These are phyloP conservation scores for Acanthoscelides obtectus DNA, from an alignment of 2,888 invertebrate genomes.

Conservation along the genomic window DNA sequence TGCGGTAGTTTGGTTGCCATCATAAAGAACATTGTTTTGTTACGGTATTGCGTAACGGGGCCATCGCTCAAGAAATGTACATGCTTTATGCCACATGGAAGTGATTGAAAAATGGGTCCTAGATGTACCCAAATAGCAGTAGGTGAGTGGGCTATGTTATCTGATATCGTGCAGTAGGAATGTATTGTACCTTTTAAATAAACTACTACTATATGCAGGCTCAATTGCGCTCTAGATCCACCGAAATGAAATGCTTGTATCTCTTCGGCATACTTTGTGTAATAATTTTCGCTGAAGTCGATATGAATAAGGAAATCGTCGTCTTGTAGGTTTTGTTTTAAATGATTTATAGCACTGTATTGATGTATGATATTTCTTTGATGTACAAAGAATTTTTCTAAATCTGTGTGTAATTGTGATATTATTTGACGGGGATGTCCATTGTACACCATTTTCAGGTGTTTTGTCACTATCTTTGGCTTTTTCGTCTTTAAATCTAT, in stretches of 20 bases:
- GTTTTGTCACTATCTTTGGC: too few species aligned
- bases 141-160: slow-evolving; percentile 9
- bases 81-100: slow-evolving; percentile 4
- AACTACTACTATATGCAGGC: slow-evolving; percentile 1
- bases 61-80: slow-evolving; percentile 7
- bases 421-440: not conserved
- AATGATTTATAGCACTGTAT: too few species aligned
- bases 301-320: slow-evolving; percentile 19
- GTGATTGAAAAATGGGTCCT: slow-evolving; percentile 6
- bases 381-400: not conserved
- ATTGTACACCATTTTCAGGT: too few species aligned
- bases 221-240: slow-evolving; percentile 17
- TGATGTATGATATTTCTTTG: slow-evolving; percentile 4
- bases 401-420: not conserved
- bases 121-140: slow-evolving; percentile 11
- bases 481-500: too few species aligned
- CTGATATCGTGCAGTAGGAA: not conserved
- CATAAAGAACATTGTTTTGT: slow-evolving; percentile 6
- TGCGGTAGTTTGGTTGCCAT: not conserved
- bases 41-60: slow-evolving; percentile 3
- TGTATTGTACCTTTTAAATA: not conserved
- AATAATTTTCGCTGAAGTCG: slow-evolving; percentile 23
- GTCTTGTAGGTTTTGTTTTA: slow-evolving; percentile 12
- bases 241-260: slow-evolving; percentile 23
- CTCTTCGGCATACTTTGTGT: slow-evolving; percentile 18